Evolutionary conservation across 2,797 vertebrate genomes (phyloP), one percentile per base, ranked within the genome.

Genomic region (Microctenopoma stevenorrisi): DNA sequence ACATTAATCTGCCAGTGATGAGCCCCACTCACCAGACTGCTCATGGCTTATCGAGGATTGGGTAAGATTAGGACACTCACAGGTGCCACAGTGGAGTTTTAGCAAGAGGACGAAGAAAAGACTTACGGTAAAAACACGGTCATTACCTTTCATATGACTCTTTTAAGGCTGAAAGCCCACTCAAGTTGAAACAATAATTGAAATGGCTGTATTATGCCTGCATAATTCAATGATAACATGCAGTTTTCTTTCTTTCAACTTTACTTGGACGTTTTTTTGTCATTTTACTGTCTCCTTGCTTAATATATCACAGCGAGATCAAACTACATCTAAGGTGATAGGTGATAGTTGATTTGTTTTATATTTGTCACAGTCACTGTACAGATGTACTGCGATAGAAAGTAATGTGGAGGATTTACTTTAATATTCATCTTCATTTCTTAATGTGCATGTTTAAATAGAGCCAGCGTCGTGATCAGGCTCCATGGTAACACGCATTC

Each of bases 1-100:
- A 89, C 86, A 89, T 86, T 89, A 90, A 88, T 86, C 84, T 89
- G 84, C 73, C 49, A 10, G 64, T 85, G 88, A 90, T 86, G 86
- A 88, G 84, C 59, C 37, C 33, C 68, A 55, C 73, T 87, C 81
- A 62, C 52, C 73, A 68, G 60, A 79, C 57, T 26, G 79, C 71
- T 87, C 84, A 69, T 22, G 71, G 79, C 75, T 87, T 88, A 86
- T 86, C 82, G 50, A 69, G 78, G 46, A 12, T 44, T 59, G 67
- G 66, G 59, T 72, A 22, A 85, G 83, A 87, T 86, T 84, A 74
- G 79, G 83, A 74, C 57, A 40, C 74, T 64, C 64, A 61, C 71
- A 53, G 56, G 58, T 68, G 61, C 67, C 77, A 72, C 7, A 1
- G 59, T n/a, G 43, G 47, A 73, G 40, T 55, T 79, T 64, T 9